Conservation (phyloP, 2,113 vertebrate genomes). For the Egretta garzetta region DNA sequence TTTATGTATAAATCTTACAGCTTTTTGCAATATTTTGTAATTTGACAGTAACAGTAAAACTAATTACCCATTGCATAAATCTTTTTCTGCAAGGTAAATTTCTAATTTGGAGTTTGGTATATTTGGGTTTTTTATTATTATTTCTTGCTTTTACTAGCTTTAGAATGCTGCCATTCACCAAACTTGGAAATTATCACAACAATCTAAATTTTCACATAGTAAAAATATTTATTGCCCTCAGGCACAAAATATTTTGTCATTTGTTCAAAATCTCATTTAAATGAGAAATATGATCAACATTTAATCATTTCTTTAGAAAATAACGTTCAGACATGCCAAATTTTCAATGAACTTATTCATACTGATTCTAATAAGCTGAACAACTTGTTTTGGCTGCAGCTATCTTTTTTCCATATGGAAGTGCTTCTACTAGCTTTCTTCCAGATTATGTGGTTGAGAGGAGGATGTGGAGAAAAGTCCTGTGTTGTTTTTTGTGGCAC, state of each 20-base stretch:
- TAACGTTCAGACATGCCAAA: constrained; percentile 65
- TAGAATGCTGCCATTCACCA: constrained; percentile 37
- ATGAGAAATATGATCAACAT: constrained; percentile 68
- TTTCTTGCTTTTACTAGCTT: not conserved
- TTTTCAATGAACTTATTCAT: constrained; percentile 75
- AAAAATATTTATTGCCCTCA: constrained; percentile 58
- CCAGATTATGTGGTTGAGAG: constrained; percentile 75
- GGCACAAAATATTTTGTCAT: constrained; percentile 72
- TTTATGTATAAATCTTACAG: not conserved
- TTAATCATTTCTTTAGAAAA: constrained; percentile 61
- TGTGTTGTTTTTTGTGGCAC: constrained; percentile 58
- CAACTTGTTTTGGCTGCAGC: constrained; percentile 82
- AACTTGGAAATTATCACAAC: constrained; percentile 49
- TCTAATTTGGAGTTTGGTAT: not conserved
- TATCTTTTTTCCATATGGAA: constrained; percentile 82
- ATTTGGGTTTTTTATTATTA: not conserved
- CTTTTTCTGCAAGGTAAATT: not conserved
- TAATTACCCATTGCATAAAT: not conserved
- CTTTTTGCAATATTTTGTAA: not conserved
- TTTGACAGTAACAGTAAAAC: not conserved
- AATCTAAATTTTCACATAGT: constrained; percentile 41
- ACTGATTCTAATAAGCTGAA: constrained; percentile 78
- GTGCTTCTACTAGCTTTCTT: constrained; percentile 73
- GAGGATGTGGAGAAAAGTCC: constrained; percentile 66
- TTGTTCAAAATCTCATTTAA: constrained; percentile 65